Percentiles rank a stretch among this genome's conserved stretches.
These are phyloP conservation scores for Epinephelus lanceolatus DNA, from an alignment of 2,113 vertebrate species.

Conservation along the genomic window DNA sequence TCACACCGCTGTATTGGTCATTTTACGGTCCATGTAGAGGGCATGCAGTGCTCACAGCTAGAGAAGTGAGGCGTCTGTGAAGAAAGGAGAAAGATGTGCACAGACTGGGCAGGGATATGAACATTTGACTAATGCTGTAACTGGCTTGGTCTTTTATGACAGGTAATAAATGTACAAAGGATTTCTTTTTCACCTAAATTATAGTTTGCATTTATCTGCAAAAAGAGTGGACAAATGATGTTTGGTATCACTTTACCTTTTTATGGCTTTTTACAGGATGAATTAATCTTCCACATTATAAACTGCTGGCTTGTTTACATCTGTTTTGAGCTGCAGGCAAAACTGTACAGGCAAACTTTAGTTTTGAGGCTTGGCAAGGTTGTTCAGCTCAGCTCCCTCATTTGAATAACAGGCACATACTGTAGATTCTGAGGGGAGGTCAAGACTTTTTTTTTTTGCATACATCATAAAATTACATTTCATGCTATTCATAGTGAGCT, in stretches of 20 bases:
- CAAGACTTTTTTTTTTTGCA: neutral
- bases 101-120: neutral
- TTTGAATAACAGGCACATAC: slow-evolving; percentile 32
- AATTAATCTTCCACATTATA: neutral
- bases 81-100: slow-evolving; percentile 3
- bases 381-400: slow-evolving; percentile 14
- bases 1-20: slow-evolving; percentile 9
- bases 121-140: neutral
- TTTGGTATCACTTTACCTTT: neutral
- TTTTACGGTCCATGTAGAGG: slow-evolving; percentile 6
- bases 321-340: neutral
- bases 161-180: neutral
- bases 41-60: neutral
- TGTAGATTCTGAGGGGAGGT: slow-evolving; percentile 4
- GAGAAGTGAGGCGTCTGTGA: neutral
- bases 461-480: neutral
- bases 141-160: neutral
- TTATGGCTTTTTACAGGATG: neutral
- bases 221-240: neutral
- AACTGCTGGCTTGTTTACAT: neutral
- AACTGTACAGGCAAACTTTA: neutral
- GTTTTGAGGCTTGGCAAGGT: slow-evolving; percentile 5
- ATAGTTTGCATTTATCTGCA: neutral
- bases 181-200: neutral
- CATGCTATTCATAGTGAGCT: neutral